Evolutionary conservation across 2,113 vertebrate genomes (phyloP), one percentile per base, ranked within the genome.

Genomic region (Erpornis zantholeuca): DNA sequence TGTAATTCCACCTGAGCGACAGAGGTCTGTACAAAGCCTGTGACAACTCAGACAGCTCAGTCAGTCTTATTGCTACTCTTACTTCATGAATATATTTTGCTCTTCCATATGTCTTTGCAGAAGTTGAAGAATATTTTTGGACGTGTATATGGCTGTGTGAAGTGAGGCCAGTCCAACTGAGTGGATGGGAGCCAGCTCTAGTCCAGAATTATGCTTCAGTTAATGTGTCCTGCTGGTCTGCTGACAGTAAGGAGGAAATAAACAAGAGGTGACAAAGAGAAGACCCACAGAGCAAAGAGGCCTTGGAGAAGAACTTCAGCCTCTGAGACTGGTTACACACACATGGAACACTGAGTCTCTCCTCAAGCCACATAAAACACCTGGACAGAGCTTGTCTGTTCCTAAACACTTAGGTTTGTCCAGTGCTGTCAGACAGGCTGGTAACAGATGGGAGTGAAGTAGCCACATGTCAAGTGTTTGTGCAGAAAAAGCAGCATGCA

Each of bases 201-300:
- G 82, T 25, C 54, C 76, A 86, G 82, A 88, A 95, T 85, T 93
- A 91, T 0, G 6, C 73, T 91, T 94, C 82, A 88, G 92, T 81
- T 93, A 90, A 82, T 60, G 49, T 6, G 1, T 90, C 96, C 90
- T 90, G 88, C 92, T 96, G 94, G 88, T 94, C 76, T 83, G 92
- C 88, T 96, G 94, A 97, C 91, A 95, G 96, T 85, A 86, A 77
- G 68, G 59, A 95, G 71, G 82, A 94, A 96, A 83, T 83, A 93
- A 95, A 95, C 88, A 92, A 85, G 79, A 94, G 86, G 88, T 90
- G 92, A 86, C 63, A 92, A 94, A 93, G 85, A 82, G 85, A 93
- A 86, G 92, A 90, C 86, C 88, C 86, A 93, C 88, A 93, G 88
- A 88, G 88, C 80, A 88, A 86, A 47, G 56, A 93, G 79, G 42